Percentiles rank a stretch among this genome's conserved stretches.
Evolutionary conservation across 2,797 vertebrate species (phyloP).

Genomic region (Gastrophryne carolinensis): DNA sequence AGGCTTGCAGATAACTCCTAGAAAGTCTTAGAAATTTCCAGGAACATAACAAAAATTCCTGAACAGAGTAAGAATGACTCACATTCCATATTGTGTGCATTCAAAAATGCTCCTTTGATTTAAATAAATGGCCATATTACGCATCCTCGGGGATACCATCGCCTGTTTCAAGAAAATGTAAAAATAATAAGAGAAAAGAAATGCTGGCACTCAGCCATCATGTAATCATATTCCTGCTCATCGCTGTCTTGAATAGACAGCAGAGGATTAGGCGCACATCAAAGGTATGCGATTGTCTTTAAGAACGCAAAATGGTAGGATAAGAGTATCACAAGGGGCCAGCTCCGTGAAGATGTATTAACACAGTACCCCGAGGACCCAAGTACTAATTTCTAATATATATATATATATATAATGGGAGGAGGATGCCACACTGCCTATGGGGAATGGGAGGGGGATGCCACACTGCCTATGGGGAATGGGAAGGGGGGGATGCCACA

Average conservation of each 20-base stretch:
- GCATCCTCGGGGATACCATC: neutral
- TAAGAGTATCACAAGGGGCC: neutral
- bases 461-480: no score
- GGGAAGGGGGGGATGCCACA: no score
- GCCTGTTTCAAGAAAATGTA: neutral
- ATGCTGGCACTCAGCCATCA: neutral
- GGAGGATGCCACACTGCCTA: no score
- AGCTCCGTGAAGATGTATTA: neutral
- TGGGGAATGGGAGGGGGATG: no score
- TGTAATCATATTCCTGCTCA: neutral
- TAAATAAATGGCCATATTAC: neutral
- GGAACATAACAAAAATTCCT: neutral
- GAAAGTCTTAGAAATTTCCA: no score
- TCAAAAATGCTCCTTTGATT: constrained; percentile 7
- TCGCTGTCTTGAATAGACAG: neutral
- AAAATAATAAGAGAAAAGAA: constrained; percentile 14
- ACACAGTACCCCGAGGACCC: neutral
- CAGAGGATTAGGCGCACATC: neutral
- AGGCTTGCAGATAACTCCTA: no score
- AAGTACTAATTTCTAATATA: neutral
- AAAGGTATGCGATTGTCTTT: neutral
- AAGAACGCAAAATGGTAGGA: neutral
- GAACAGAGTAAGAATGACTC: neutral
- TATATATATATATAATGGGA: no score
- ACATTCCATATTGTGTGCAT: neutral